These are phyloP conservation scores for Pseudococcus longispinus DNA, from an alignment of 2,888 invertebrate species.

Conservation along the genomic window DNA sequence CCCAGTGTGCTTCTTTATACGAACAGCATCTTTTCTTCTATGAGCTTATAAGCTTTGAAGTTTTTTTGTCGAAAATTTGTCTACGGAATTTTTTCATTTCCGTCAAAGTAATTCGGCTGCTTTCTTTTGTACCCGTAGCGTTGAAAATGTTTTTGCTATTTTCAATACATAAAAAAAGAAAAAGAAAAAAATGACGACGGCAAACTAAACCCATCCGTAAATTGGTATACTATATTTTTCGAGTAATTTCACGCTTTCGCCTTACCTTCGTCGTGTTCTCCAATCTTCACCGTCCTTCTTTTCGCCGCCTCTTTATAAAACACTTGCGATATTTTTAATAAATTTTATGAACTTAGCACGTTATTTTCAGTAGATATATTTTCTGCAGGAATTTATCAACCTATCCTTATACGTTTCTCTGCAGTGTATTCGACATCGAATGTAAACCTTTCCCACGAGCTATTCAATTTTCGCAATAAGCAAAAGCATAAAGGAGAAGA, in stretches of 20 bases:
- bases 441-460: neutral
- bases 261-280: neutral
- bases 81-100: conserved; percentile 28
- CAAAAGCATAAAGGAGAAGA: neutral
- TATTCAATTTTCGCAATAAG: conserved; percentile 6
- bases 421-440: neutral
- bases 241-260: conserved; percentile 31
- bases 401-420: neutral
- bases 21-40: neutral
- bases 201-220: conserved; percentile 3
- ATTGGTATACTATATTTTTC: conserved; percentile 1
- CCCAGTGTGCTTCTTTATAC: neutral
- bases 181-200: neutral
- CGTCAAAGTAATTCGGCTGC: conserved; percentile 24
- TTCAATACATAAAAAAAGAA: neutral
- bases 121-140: neutral
- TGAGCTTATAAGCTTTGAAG: conserved; percentile 29
- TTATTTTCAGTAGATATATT: conserved; percentile 12
- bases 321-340: conserved; percentile 10
- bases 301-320: neutral
- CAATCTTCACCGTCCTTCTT: neutral
- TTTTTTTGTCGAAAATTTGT: conserved; percentile 24
- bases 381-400: neutral
- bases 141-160: conserved; percentile 20
- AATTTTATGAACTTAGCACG: conserved; percentile 14